Conservation (phyloP, 92 coral and sea anemone species). For the Umimayanthus chanpuru region DNA sequence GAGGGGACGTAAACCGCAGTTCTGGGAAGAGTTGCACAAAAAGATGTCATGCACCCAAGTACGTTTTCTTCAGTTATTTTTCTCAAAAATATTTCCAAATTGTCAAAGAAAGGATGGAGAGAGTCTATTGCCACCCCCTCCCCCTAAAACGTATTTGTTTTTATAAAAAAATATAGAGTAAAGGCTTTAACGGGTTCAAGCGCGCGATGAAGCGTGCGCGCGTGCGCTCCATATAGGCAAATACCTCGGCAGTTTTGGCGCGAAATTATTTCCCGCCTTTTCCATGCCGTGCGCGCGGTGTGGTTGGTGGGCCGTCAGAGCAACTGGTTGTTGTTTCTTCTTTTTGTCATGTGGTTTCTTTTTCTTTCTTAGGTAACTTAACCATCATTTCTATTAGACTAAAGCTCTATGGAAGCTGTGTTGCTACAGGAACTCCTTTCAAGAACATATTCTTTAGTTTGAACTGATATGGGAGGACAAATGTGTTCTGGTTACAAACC, state of each 20-base stretch:
- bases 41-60: too few relatives aligned
- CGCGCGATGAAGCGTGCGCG: too few relatives aligned
- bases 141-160: too few relatives aligned
- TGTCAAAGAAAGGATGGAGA: too few relatives aligned
- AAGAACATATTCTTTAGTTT: background rate
- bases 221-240: background rate
- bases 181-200: too few relatives aligned
- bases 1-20: too few relatives aligned
- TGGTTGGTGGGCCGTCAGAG: background rate
- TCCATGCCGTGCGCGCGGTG: background rate
- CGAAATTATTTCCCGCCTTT: conserved; percentile 45
- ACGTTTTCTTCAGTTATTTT: too few relatives aligned
- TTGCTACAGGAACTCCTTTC: background rate
- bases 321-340: background rate
- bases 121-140: too few relatives aligned
- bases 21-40: too few relatives aligned
- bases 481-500: conserved; percentile 40
- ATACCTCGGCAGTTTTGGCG: conserved; percentile 6
- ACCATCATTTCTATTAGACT: background rate
- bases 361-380: background rate
- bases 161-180: too few relatives aligned
- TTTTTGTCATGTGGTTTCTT: background rate
- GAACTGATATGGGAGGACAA: conserved; percentile 40
- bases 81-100: too few relatives aligned
- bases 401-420: background rate